phyloP scores from a whole-genome alignment of 1,140 invertebrate genomes.

The Leucophenga varia region DNA sequence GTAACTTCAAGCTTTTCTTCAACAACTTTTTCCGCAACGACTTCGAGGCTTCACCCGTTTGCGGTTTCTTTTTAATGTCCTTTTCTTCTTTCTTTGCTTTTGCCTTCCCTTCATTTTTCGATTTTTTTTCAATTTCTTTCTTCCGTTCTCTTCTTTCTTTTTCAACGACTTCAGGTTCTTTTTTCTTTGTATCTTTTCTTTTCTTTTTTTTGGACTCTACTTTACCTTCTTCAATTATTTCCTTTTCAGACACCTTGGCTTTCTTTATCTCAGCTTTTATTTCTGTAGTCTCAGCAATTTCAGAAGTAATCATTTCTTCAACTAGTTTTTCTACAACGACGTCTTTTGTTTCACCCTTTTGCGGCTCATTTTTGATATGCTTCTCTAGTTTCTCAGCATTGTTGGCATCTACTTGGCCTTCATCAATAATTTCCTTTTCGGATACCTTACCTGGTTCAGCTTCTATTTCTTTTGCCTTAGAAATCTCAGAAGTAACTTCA shows the following conservation, averaged over 20 bases:
- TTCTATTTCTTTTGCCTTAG: neutral
- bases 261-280: neutral
- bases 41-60: slow-evolving; percentile 12
- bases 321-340: neutral
- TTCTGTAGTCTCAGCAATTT: neutral
- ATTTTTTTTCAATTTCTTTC: slow-evolving; percentile 13
- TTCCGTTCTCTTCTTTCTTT: slow-evolving; percentile 1
- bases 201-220: too few relatives aligned
- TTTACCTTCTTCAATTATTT: too few relatives aligned
- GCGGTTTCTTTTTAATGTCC: neutral
- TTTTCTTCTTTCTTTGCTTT: slow-evolving; percentile 1
- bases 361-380: neutral
- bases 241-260: neutral
- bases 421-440: neutral
- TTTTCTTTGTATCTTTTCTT: too few relatives aligned
- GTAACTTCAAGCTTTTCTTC: too few relatives aligned
- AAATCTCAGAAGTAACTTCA: neutral
- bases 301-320: neutral
- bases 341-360: neutral
- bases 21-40: neutral
- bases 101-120: neutral
- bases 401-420: neutral
- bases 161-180: neutral
- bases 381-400: neutral
- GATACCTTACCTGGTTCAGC: neutral